These are phyloP conservation scores for Proteles cristata DNA, from an alignment of 2,113 vertebrate genomes.

Conservation along the genomic window DNA sequence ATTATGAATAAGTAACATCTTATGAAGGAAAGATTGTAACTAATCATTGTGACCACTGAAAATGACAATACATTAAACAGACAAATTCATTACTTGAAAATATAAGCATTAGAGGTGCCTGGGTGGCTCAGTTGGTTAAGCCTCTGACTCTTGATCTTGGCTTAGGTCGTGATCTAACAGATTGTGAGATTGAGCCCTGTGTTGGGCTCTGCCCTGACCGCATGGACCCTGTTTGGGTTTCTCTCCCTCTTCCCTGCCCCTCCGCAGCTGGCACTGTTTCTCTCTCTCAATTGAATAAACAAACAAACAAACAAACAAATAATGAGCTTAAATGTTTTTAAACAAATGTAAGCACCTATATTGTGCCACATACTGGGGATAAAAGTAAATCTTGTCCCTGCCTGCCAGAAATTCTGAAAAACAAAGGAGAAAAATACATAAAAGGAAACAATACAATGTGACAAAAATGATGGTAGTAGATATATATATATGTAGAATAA, in stretches of 20 bases:
- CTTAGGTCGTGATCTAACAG: too few species aligned
- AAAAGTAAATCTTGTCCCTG: not conserved
- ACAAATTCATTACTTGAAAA: not conserved
- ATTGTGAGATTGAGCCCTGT: too few species aligned
- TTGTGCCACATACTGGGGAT: not conserved
- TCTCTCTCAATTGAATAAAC: too few species aligned
- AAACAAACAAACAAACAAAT: too few species aligned
- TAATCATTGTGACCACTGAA: not conserved
- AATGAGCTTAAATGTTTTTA: too few species aligned
- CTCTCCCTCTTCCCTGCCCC: too few species aligned
- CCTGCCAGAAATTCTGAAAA: not conserved
- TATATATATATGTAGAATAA: not conserved
- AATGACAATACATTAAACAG: constrained; percentile 18
- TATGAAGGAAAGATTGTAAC: not conserved
- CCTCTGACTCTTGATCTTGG: too few species aligned
- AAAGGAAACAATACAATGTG: not conserved
- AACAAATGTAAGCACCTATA: not conserved
- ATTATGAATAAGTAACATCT: not conserved
- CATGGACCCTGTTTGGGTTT: too few species aligned
- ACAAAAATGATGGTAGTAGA: not conserved
- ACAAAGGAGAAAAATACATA: not conserved
- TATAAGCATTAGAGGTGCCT: not conserved
- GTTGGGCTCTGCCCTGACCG: too few species aligned
- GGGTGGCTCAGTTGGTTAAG: too few species aligned
- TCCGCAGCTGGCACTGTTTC: too few species aligned